A percentile compares a stretch with the other conserved stretches of the same genome.
Conservation (phyloP, 2,113 vertebrate species). For the Centropus unirufus region DNA sequence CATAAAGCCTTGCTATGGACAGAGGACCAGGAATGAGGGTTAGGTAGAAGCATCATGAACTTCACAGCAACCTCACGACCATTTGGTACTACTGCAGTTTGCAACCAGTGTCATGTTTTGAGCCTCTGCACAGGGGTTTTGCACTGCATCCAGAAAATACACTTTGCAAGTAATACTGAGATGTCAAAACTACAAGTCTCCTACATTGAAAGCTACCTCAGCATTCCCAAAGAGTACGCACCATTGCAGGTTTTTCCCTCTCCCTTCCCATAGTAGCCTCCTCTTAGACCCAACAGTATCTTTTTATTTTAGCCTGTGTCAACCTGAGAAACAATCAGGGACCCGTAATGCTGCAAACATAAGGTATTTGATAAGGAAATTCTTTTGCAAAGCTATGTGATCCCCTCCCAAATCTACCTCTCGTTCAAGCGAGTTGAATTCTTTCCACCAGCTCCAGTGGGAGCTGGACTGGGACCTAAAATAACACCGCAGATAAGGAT, state of each 20-base stretch:
- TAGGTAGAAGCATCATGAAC: background rate
- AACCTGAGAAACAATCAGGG: background rate
- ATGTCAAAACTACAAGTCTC: background rate
- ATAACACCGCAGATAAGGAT: slow-evolving; percentile 16
- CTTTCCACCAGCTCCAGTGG: slow-evolving; percentile 9
- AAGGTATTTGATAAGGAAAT: slow-evolving; percentile 28
- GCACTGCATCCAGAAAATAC: background rate
- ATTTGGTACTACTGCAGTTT: background rate
- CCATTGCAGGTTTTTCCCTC: background rate
- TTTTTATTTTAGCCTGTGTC: background rate
- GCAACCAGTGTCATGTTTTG: background rate
- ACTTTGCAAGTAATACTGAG: background rate
- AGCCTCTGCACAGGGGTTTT: background rate
- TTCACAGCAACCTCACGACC: rapidly evolving
- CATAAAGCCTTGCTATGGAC: background rate
- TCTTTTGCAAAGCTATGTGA: background rate
- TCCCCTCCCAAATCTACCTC: slow-evolving; percentile 39
- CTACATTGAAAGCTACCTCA: background rate
- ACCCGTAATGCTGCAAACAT: background rate
- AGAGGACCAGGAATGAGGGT: background rate
- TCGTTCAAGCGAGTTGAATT: background rate
- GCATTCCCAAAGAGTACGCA: background rate
- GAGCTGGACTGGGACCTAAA: slow-evolving; percentile 36
- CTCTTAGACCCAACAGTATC: background rate
- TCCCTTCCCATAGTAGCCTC: background rate